phyloP scores from a whole-genome alignment of 2,888 invertebrate genomes.

The Epicampocera succincta region DNA sequence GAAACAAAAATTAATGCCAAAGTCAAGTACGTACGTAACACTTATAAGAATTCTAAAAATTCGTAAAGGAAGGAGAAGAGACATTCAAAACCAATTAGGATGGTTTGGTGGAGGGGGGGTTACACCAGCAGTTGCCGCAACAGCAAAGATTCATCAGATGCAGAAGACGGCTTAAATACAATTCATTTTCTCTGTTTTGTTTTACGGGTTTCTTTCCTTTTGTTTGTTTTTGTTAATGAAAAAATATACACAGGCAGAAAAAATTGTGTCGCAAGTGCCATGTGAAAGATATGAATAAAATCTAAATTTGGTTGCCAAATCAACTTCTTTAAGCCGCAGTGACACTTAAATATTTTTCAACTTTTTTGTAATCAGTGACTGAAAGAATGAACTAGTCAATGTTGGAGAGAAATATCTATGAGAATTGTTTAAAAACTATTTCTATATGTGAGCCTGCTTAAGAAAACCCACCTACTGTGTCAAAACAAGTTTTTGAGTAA shows the following conservation, averaged over 20 bases:
- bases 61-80: not conserved
- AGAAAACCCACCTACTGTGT: too few species aligned
- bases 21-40: slow-evolving; percentile 63
- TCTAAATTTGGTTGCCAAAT: too few species aligned
- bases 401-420: too few species aligned
- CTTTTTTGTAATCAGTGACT: too few species aligned
- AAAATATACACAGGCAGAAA: slow-evolving; percentile 11
- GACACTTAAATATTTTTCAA: too few species aligned
- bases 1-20: slow-evolving; percentile 65
- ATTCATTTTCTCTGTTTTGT: slow-evolving; percentile 32
- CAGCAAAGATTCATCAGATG: slow-evolving; percentile 5
- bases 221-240: slow-evolving; percentile 2
- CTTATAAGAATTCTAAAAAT: slow-evolving; percentile 52
- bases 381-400: too few species aligned
- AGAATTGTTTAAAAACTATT: too few species aligned
- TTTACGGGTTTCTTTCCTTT: not conserved
- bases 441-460: too few species aligned
- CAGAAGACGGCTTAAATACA: slow-evolving; percentile 20
- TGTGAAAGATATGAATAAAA: too few species aligned
- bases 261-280: not conserved
- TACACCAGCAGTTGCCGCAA: slow-evolving; percentile 14
- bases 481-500: too few species aligned
- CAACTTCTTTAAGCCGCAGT: too few species aligned
- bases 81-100: not conserved
- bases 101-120: too few species aligned